These are phyloP conservation scores for Chrysolina oricalcia DNA, from an alignment of 2,888 invertebrate genomes.

Conservation along the genomic window DNA sequence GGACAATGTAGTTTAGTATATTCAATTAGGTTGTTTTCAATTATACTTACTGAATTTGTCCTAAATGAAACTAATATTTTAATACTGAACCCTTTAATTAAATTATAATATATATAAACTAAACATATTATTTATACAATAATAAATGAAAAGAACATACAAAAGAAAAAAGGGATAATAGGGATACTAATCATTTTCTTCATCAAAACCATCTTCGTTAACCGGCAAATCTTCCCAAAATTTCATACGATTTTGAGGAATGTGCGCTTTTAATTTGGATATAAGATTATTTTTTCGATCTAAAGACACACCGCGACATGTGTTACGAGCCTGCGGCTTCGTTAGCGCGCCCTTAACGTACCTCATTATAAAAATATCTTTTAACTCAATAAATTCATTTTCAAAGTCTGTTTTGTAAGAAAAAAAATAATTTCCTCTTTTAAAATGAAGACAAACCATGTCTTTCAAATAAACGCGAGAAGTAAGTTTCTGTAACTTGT, in stretches of 20 bases:
- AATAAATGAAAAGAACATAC: conserved; percentile 20
- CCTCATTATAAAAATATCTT: conserved; percentile 8
- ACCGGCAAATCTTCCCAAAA: conserved; percentile 38
- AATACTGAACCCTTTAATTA: not conserved
- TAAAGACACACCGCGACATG: no score
- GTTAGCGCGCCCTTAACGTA: not conserved
- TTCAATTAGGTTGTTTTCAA: not conserved
- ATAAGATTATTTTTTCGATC: no score
- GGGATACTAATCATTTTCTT: conserved; percentile 25
- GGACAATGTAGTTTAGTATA: conserved; percentile 21
- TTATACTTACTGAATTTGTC: conserved; percentile 8
- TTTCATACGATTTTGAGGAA: conserved; percentile 36
- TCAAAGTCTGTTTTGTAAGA: not conserved
- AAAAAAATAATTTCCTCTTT: conserved; percentile 2
- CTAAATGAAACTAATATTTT: no score
- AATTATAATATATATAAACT: not conserved
- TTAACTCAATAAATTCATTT: conserved; percentile 2
- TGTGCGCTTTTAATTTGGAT: conserved; percentile 25
- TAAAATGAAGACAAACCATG: conserved; percentile 12
- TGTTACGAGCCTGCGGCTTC: not conserved
- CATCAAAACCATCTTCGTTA: conserved; percentile 12
- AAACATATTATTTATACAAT: not conserved
- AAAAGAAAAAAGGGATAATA: not conserved
- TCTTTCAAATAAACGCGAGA: not conserved
- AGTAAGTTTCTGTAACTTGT: conserved; percentile 15